Evolutionary conservation across 64 coral and sea anemone species (phyloP), one percentile per base, ranked within the genome.

Genomic region (Pachyseris speciosa): DNA sequence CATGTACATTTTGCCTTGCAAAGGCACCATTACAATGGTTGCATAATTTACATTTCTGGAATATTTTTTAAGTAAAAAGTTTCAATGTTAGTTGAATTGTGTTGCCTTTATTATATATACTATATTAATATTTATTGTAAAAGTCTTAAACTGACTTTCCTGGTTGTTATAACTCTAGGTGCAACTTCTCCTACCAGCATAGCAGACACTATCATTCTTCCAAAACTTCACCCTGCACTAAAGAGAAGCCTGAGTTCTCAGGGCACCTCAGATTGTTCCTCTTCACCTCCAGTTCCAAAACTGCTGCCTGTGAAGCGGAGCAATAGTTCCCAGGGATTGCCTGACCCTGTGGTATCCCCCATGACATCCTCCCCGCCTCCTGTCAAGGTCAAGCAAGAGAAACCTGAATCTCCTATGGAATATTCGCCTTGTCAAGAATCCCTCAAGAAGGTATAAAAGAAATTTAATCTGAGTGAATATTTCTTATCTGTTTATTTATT

Each of bases 241-340:
- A 96, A 96, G 69, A 92, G 94, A 89, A 96, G 85, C 15, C 15
- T 45, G 33, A 96, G 90, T 38, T 93, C 86, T 31, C 75, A 44
- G 41, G 90, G 60, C 9, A 58, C 74, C 15, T 27, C 61, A 25
- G 86, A 85, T 9, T 42, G 83, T 34, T 22, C 65, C n/a, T 29
- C 26, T 16, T 51, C 84, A 29, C 91, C 83, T 0, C 10, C 63
- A 6, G 68, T 87, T n/a, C 91, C 75, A 16, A 88, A 50, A 72
- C 47, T 74, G 22, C 37, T 78, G 0, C 84, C 91, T 17, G 27
- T 37, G 19, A 96, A 96, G 64, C 89, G 95, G 48, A 93, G 91
- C 11, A 24, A 47, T 51, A 96, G 95, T 58, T 90, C 80, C 67
- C 77, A 61, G 50, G 95, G 80, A 24, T 60, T 88, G 5, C 37